Percentiles rank a stretch among this genome's conserved stretches.
Evolutionary conservation across 2,888 invertebrate species (phyloP).

Genomic region (Drosophila fulvimacula): DNA sequence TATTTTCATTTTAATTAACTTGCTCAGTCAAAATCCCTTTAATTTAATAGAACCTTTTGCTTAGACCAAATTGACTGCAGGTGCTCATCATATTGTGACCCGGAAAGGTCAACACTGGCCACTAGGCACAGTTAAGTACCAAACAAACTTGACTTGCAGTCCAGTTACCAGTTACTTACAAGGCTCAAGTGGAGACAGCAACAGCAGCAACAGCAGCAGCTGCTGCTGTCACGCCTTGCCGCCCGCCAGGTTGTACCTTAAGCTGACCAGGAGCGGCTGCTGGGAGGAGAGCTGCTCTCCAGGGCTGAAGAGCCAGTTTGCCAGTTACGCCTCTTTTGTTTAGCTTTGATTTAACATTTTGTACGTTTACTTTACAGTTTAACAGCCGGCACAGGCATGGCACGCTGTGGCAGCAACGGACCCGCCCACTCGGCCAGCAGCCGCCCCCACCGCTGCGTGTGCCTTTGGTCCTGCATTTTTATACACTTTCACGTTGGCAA

Average conservation of each 20-base stretch:
- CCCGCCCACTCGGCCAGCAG: slow-evolving; percentile 16
- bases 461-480: slow-evolving; percentile 51
- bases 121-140: slow-evolving; percentile 44
- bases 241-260: slow-evolving; percentile 36
- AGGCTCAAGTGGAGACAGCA: slow-evolving; percentile 12
- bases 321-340: slow-evolving; percentile 76
- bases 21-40: neutral
- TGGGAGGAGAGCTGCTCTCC: slow-evolving; percentile 7
- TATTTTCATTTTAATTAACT: neutral
- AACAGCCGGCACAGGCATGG: slow-evolving; percentile 70
- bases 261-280: slow-evolving; percentile 31
- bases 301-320: slow-evolving; percentile 28
- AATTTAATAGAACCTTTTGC: neutral
- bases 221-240: slow-evolving; percentile 17
- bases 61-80: neutral
- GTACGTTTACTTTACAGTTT: slow-evolving; percentile 79
- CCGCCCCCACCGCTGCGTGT: neutral
- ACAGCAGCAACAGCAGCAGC: slow-evolving; percentile 13
- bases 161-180: slow-evolving; percentile 38
- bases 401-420: slow-evolving; percentile 31
- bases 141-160: slow-evolving; percentile 46
- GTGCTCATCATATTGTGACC: slow-evolving; percentile 10
- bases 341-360: slow-evolving; percentile 78
- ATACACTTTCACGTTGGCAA: slow-evolving; percentile 76
- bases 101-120: slow-evolving; percentile 36